Percentiles rank a stretch among this genome's conserved stretches.
Conservation (phyloP, 2,797 vertebrate species). For the Hydrophis major region DNA sequence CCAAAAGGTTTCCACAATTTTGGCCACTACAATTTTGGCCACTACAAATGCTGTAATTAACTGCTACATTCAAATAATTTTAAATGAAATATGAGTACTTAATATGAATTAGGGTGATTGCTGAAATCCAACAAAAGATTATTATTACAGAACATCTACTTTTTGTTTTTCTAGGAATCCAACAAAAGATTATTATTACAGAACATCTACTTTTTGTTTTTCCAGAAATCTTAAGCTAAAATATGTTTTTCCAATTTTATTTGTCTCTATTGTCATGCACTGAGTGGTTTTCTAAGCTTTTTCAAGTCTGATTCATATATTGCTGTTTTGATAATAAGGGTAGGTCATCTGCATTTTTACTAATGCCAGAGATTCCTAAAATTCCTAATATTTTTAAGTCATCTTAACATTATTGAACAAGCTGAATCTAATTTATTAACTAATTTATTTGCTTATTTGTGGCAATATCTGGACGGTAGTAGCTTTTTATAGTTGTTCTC, state of each 20-base stretch:
- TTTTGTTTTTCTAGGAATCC: not conserved
- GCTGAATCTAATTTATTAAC: not conserved
- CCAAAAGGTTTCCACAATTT: no score
- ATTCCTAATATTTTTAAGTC: not conserved
- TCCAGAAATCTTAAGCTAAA: not conserved
- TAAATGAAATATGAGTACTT: not conserved
- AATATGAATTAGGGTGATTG: not conserved
- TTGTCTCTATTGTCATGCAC: not conserved
- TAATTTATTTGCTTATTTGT: not conserved
- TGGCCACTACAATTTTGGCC: no score
- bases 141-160: not conserved
- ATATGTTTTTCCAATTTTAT: not conserved
- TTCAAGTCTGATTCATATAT: not conserved
- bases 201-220: not conserved
- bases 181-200: not conserved
- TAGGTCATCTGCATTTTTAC: not conserved
- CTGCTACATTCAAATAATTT: not conserved
- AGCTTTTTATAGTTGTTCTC: not conserved
- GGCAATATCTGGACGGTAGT: not conserved
- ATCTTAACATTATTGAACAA: not conserved
- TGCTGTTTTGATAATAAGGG: not conserved
- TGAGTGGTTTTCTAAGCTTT: not conserved
- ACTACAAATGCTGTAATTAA: not conserved
- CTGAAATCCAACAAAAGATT: not conserved
- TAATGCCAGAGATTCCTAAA: not conserved